Percentiles rank a stretch among this genome's conserved stretches.
phyloP scores from a whole-genome alignment of 1,140 invertebrate species.

The Archegozetes longisetosus region DNA sequence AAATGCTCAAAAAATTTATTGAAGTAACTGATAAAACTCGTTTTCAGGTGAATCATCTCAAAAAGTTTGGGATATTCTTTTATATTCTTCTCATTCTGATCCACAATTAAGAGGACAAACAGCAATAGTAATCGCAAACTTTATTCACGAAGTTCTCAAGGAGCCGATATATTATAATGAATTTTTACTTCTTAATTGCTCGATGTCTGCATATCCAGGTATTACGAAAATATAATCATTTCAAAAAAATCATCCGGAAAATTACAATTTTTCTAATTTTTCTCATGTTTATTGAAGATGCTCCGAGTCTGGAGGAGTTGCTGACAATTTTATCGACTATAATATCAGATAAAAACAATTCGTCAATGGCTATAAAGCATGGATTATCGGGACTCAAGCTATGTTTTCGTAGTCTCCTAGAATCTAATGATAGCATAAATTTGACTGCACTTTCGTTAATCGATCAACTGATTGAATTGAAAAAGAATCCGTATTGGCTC shows the following conservation, averaged over 20 bases:
- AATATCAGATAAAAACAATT: constrained; percentile 13
- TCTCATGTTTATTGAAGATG: not conserved
- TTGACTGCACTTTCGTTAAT: constrained; percentile 36
- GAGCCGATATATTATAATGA: constrained; percentile 2
- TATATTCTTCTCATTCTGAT: constrained; percentile 53
- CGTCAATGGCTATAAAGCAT: constrained; percentile 29
- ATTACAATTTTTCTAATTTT: not conserved
- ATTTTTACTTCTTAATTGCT: constrained; percentile 7
- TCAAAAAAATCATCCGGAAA: not conserved
- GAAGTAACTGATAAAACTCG: not conserved
- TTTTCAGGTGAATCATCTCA: constrained; percentile 23
- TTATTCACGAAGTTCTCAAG: constrained; percentile 33
- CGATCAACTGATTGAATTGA: constrained; percentile 41
- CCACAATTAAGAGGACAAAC: constrained; percentile 62
- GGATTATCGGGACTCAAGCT: constrained; percentile 28
- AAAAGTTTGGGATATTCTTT: constrained; percentile 47
- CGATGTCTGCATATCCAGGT: not conserved
- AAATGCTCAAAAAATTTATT: not conserved
- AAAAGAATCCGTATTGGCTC: constrained; percentile 65
- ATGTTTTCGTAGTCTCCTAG: constrained; percentile 42
- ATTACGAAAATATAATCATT: not conserved
- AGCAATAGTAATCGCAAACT: constrained; percentile 45
- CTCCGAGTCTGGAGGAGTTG: constrained; percentile 4
- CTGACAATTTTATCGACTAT: not conserved
- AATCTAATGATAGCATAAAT: constrained; percentile 28